Base-by-base conservation (phyloP, 2,113 vertebrate genomes). In the Leptocoma aspasia region DNA sequence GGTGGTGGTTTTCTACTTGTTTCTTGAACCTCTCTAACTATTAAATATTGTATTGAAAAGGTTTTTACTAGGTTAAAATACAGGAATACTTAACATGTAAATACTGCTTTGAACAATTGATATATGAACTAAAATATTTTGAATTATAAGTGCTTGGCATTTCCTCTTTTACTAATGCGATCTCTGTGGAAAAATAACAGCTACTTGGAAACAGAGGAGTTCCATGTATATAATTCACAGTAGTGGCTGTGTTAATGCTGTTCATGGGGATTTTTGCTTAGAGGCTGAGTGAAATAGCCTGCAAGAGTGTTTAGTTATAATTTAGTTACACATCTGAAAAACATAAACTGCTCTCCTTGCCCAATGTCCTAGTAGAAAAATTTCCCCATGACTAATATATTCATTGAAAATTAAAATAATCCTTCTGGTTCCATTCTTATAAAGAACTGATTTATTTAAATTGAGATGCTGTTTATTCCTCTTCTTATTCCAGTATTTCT, bases 231-330 rank as follows among this genome's bases (percentile, higher is more conserved):
- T 76, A 50, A 52, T 54, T 91, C 70, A 63, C 45, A 39, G 50
- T 15, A 70, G 39, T 30, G 17, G 28, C 33, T 64, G 7, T 85
- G 42, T 49, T 92, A 88, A 76, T 91, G 42, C 20, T 68, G 15
- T 33, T 94, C 61, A 71, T 63, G 49, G 49, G 49, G 70, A 57
- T 60, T 90, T 94, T 91, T 95, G 65, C 89, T 92, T 91, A 72
- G 35, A 65, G 45, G 15, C 26, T 92, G 72, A 69, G 31, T 31
- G 42, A 94, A 64, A 84, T 33, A 79, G 37, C 50, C 49, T 91
- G 65, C 39, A 82, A 71, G 78, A 64, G 17, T 61, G 27, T 49
- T 18, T 69, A 42, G 37, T 23, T 42, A 44, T 60, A 85, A 72
- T 50, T 85, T 53, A 85, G 41, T 89, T 94, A 73, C 73, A 92